Conservation (phyloP, 2,888 invertebrate genomes). For the Pyrrhosoma nymphula region DNA sequence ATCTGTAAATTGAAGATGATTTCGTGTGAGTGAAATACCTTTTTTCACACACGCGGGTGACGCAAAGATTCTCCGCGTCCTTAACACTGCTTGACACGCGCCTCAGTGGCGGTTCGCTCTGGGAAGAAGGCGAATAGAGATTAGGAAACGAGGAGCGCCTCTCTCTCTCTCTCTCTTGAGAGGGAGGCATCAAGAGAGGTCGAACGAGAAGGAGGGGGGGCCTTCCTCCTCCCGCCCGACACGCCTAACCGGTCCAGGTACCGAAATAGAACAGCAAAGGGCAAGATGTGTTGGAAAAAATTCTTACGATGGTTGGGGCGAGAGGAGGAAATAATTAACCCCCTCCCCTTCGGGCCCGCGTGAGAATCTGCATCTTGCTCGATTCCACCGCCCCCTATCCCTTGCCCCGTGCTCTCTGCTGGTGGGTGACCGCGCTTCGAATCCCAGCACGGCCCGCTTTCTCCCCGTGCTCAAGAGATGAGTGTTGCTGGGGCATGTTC, state of each 20-base stretch:
- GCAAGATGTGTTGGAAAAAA: neutral
- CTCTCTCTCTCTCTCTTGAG: no score
- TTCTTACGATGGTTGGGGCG: neutral
- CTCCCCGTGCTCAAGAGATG: neutral
- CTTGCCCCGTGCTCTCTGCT: neutral
- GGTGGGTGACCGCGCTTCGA: conserved; percentile 29
- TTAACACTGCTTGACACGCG: no score
- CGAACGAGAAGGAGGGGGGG: neutral
- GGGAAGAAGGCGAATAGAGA: no score
- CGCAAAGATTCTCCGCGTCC: no score
- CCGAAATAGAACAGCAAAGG: conserved; percentile 15
- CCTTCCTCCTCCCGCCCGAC: neutral
- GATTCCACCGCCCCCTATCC: neutral
- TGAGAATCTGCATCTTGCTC: conserved; percentile 10
- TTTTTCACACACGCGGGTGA: no score
- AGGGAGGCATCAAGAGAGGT: neutral
- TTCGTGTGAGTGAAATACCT: no score
- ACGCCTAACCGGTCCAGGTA: conserved; percentile 45
- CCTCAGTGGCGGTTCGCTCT: no score
- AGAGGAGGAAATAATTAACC: conserved; percentile 35
- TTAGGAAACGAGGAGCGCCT: no score
- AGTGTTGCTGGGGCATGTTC: neutral
- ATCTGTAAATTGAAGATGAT: no score
- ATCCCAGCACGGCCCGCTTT: conserved; percentile 15
- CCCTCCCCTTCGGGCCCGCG: neutral